These are phyloP conservation scores for Peromyscus eremicus DNA, from an alignment of 2,797 vertebrate genomes.

Conservation along the genomic window DNA sequence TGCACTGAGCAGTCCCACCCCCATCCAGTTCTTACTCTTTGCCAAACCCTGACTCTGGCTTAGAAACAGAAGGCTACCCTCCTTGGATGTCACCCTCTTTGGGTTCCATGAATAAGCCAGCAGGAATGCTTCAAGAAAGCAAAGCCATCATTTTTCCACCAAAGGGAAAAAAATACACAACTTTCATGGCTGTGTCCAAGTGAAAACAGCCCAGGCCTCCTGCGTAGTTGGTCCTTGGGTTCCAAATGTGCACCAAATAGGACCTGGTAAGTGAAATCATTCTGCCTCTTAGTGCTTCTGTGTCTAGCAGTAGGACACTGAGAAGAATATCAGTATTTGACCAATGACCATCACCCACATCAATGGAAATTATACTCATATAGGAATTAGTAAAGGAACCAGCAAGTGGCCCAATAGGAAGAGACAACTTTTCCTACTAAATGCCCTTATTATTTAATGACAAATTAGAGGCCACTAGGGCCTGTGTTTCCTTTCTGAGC, in stretches of 20 bases:
- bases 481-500: slow-evolving; percentile 50
- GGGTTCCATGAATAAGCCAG: slow-evolving; percentile 84
- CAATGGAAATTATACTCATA: slow-evolving; percentile 76
- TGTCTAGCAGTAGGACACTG: slow-evolving; percentile 30
- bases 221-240: slow-evolving; percentile 66
- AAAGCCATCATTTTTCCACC: slow-evolving; percentile 85
- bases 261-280: slow-evolving; percentile 72
- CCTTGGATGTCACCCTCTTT: slow-evolving; percentile 80
- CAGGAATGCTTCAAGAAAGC: slow-evolving; percentile 83
- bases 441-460: slow-evolving; percentile 81
- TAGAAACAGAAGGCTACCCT: slow-evolving; percentile 81
- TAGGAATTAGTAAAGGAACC: slow-evolving; percentile 69
- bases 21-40: slow-evolving; percentile 44
- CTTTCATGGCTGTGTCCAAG: slow-evolving; percentile 79
- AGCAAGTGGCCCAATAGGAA: slow-evolving; percentile 58
- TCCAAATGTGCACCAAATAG: slow-evolving; percentile 76
- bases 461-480: slow-evolving; percentile 67
- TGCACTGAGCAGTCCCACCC: slow-evolving; percentile 76
- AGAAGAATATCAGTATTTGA: slow-evolving; percentile 37
- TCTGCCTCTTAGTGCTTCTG: slow-evolving; percentile 55
- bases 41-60: slow-evolving; percentile 85
- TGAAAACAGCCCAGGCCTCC: slow-evolving; percentile 81
- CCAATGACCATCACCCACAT: slow-evolving; percentile 63
- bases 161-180: slow-evolving; percentile 82
- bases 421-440: slow-evolving; percentile 62